Base-by-base conservation (phyloP, 2,888 invertebrate genomes). In the Rotaria magnacalcarata region DNA sequence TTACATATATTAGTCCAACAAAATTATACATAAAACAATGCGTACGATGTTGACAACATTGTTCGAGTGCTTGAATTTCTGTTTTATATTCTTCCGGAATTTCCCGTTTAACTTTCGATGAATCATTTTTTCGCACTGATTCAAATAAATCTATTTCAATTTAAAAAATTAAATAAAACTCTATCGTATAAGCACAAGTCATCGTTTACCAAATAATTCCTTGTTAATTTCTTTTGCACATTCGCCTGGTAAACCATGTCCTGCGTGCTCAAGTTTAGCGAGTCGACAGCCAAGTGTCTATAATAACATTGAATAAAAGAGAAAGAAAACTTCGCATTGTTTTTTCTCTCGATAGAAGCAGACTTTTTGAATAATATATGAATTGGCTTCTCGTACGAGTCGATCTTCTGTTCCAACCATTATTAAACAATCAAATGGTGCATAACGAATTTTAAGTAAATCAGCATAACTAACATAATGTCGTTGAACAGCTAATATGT, bases 391-490 rank as follows among this genome's bases (percentile, higher is more conserved):
- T 80, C 80, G 80, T n/a, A 80, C 80, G 10, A 80, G 80, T 47
- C 80, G 43, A 80, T 80, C 80, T 80, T 80, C 80, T 11, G 80
- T 80, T 47, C 80, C 80, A 80, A 80, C 80, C 43, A 80, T 80
- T 47, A 80, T 80, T 47, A 80, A 80, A 80, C 80, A 80, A n/a
- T 43, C 24, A 19, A 80, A 80, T 47, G 43, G 21, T 47, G 80
- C 34, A 80, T 80, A 80, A 24, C 80, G 80, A 47, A 80, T 80
- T 47, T 80, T 80, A 24, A 80, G 47, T 47, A 80, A 47, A n/a
- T 80, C 80, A 24, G 80, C 80, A 80, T 80, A 80, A n/a, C 47
- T 47, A 80, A 80, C 47, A n/a, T 80, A 80, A 80, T 80, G 80
- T 47, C 80, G 43, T 47, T 47, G 80, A 80, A 80, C 80, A 47